A percentile compares a stretch with the other conserved stretches of the same genome.
phyloP scores from a whole-genome alignment of 2,797 vertebrate species.

The Nyctibius grandis region DNA sequence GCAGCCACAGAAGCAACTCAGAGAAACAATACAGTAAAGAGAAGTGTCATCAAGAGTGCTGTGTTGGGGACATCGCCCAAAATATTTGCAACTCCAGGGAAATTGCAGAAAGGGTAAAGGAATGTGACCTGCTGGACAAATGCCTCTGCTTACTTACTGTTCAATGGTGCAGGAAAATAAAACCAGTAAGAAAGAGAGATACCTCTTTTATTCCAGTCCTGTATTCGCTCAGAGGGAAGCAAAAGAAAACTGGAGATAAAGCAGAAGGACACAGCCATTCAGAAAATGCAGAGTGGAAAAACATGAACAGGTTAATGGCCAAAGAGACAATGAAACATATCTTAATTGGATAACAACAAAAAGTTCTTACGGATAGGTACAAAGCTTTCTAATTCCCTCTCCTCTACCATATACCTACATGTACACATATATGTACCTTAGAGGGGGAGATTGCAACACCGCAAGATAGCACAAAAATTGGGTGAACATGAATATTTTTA shows the following conservation, averaged over 20 bases:
- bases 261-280: background rate
- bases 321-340: background rate
- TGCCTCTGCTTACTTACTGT: background rate
- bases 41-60: background rate
- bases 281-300: background rate
- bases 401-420: background rate
- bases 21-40: background rate
- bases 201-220: background rate
- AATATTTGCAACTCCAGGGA: background rate
- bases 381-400: background rate
- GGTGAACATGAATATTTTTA: background rate
- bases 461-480: background rate
- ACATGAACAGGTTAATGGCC: background rate
- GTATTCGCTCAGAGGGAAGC: background rate
- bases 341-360: background rate
- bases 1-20: background rate
- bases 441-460: background rate
- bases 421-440: accelerated
- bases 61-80: background rate
- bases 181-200: background rate
- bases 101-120: background rate
- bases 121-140: background rate
- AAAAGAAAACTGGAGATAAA: background rate
- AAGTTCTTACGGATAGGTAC: background rate
- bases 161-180: background rate